These are phyloP conservation scores for Pimephales promelas DNA, from an alignment of 2,113 vertebrate species.

Conservation along the genomic window DNA sequence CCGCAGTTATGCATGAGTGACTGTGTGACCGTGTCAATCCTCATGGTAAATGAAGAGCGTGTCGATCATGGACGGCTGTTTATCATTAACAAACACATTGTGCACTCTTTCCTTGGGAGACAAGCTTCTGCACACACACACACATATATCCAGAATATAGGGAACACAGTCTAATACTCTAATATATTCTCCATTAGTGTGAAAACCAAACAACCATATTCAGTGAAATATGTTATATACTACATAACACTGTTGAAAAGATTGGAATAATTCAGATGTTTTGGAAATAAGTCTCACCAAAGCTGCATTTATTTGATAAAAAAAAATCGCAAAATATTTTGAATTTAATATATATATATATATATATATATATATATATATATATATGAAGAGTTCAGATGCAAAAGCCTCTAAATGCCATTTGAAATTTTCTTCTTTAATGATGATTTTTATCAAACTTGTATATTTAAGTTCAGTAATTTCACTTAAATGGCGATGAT, in stretches of 20 bases:
- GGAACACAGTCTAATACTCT: not conserved
- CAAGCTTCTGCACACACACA: not conserved
- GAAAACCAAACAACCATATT: not conserved
- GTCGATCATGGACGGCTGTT: not conserved
- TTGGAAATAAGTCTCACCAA: not conserved
- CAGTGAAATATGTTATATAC: not conserved
- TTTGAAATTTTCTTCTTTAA: too few species aligned
- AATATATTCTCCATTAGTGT: not conserved
- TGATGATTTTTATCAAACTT: too few species aligned
- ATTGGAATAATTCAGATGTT: not conserved
- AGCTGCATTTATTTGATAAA: not conserved
- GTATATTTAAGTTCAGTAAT: too few species aligned
- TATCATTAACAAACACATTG: not conserved
- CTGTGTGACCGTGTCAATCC: not conserved
- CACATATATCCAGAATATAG: not conserved
- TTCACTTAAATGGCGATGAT: too few species aligned
- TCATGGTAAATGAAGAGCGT: conserved; percentile 2
- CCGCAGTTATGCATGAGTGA: not conserved
- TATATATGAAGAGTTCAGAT: too few species aligned
- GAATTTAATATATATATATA: too few species aligned
- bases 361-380: too few species aligned
- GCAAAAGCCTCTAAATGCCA: too few species aligned
- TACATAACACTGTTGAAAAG: too few species aligned
- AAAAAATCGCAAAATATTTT: not conserved
- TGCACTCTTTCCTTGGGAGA: too few species aligned